Evolutionary conservation across 2,888 invertebrate genomes (phyloP).

Genomic region (Syrista parreyssii): DNA sequence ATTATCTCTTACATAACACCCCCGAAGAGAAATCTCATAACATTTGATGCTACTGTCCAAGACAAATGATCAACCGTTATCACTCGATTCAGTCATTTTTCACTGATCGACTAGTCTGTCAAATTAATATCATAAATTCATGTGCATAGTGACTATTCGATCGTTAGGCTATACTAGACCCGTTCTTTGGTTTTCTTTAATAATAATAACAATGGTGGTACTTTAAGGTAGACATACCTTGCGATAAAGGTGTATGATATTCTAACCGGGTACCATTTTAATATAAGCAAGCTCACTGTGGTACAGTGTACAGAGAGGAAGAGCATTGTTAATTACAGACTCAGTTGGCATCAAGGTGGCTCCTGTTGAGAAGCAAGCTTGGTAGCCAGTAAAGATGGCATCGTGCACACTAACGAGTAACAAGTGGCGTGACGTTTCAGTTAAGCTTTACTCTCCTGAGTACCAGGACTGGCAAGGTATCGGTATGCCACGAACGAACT

Average conservation of each 20-base stretch:
- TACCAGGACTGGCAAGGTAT: slow-evolving; percentile 37
- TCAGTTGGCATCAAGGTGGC: slow-evolving; percentile 43
- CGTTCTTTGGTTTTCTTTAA: not conserved
- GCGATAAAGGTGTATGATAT: not conserved
- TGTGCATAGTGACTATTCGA: not conserved
- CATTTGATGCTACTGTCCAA: not conserved
- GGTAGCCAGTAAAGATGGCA: slow-evolving; percentile 55
- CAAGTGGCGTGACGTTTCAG: slow-evolving; percentile 61
- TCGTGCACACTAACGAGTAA: slow-evolving; percentile 60
- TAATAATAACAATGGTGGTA: not conserved
- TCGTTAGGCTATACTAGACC: not conserved
- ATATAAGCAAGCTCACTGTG: not conserved
- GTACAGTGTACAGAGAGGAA: slow-evolving; percentile 28
- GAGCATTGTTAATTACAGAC: slow-evolving; percentile 56
- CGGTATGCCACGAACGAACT: slow-evolving; percentile 58
- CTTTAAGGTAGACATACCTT: not conserved
- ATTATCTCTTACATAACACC: not conserved
- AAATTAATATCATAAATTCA: not conserved
- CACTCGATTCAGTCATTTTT: not conserved
- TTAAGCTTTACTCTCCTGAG: slow-evolving; percentile 50
- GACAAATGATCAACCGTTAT: not conserved
- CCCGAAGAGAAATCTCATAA: not conserved
- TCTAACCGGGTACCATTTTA: not conserved
- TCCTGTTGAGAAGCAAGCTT: slow-evolving; percentile 38
- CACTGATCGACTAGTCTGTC: not conserved